Base-by-base conservation (phyloP, 2,113 vertebrate species). In the Dunckerocampus dactyliophorus region DNA sequence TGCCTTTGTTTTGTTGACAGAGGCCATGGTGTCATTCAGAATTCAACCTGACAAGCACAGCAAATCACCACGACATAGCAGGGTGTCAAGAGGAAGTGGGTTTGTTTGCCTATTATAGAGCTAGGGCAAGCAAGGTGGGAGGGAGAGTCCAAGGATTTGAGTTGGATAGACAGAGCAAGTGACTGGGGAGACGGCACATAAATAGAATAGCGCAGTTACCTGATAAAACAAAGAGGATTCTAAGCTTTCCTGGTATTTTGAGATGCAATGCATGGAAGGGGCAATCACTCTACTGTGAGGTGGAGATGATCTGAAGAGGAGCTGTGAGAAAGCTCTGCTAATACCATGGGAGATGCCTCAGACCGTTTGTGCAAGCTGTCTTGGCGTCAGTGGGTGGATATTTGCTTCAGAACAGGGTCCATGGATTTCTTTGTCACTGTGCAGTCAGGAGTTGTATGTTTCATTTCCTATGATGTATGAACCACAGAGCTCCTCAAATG, bases 11-110 rank as follows among this genome's bases (percentile, higher is more conserved):
- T 86, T 80, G 79, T 74, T 75, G 80, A 81, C 84, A 74, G 75
- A 64, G 80, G 72, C 63, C 74, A 76, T 77, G 58, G 51, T 79
- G 82, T 83, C 56, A 58, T 71, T 85, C 84, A 74, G 82, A 78
- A 87, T 80, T 79, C 80, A 74, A 85, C 77, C 84, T 63, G 87
- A 88, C 87, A 88, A 85, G 77, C 85, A 74, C 71, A 67, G 81
- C 84, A 83, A 85, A 88, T 80, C 79, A 76, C 76, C 68, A 65
- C 66, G 59, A 82, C 84, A 31, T 63, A 77, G 74, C 70, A 2
- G 59, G 49, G 69, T 77, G 78, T 79, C 53, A 64, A 67, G 70
- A 79, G 82, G 77, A 85, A 83, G 70, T 61, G 72, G 56, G 70
- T 82, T 76, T 84, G 76, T 86, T 88, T 85, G 84, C 77, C 85